These are phyloP conservation scores for Hirundichthys speculiger DNA, from an alignment of 2,113 vertebrate genomes.

Conservation along the genomic window DNA sequence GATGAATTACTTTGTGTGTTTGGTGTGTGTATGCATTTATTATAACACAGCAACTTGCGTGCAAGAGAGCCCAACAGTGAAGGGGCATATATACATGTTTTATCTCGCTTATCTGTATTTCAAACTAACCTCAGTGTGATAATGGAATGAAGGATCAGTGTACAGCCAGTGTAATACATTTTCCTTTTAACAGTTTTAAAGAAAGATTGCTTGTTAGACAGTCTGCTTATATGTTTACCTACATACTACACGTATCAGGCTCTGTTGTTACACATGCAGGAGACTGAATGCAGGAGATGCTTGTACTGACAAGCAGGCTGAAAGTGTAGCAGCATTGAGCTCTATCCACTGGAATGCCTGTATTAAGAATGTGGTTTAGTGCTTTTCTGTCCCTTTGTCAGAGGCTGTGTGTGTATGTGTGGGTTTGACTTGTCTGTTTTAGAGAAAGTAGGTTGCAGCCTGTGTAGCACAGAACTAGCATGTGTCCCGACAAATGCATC, in stretches of 20 bases:
- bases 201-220: no score
- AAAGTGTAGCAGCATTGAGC: conserved; percentile 59
- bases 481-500: conserved; percentile 35
- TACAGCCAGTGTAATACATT: no score
- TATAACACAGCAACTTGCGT: not conserved
- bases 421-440: conserved; percentile 23
- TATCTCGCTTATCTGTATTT: not conserved
- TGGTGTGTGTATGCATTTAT: conserved; percentile 4
- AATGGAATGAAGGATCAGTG: not conserved
- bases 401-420: conserved; percentile 36
- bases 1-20: not conserved
- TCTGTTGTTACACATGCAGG: conserved; percentile 42
- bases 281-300: conserved; percentile 52
- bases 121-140: not conserved
- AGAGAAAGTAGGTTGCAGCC: conserved; percentile 77
- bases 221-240: not conserved
- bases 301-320: conserved; percentile 73
- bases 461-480: conserved; percentile 54
- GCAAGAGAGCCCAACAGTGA: not conserved
- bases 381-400: conserved; percentile 69
- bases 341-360: conserved; percentile 74
- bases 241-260: conserved; percentile 8
- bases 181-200: not conserved
- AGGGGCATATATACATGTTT: not conserved
- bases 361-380: conserved; percentile 74